Conservation (phyloP, 2,797 vertebrate species). For the Cossypha heuglini region DNA sequence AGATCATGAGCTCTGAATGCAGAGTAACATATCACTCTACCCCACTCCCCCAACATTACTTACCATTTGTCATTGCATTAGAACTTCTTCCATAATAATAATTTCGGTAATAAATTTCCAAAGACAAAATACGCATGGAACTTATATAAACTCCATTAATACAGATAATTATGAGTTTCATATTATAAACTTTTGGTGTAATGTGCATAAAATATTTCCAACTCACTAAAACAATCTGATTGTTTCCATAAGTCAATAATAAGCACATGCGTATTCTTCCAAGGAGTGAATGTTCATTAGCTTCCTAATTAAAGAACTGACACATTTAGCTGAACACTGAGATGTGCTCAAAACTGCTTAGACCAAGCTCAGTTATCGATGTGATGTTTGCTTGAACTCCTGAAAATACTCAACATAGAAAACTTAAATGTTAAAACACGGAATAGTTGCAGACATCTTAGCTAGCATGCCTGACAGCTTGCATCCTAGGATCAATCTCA, state of each 20-base stretch:
- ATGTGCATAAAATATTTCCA: neutral
- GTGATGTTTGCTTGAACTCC: neutral
- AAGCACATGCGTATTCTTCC: neutral
- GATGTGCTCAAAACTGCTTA: neutral
- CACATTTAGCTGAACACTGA: neutral
- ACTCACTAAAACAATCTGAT: neutral
- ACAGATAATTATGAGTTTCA: neutral
- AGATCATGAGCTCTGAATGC: neutral
- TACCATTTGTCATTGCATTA: neutral
- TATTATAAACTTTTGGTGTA: neutral
- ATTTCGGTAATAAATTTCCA: neutral
- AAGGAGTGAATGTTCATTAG: neutral
- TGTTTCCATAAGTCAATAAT: neutral
- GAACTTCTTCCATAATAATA: neutral
- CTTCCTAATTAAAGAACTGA: neutral
- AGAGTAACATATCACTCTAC: neutral
- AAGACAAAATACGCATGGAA: neutral
- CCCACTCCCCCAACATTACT: fast-evolving
- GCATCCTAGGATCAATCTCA: fast-evolving
- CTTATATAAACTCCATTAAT: neutral
- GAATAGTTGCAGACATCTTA: neutral
- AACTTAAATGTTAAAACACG: neutral
- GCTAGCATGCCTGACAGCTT: neutral
- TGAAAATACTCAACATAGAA: neutral
- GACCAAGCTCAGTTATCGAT: neutral